A percentile compares a stretch with the other conserved stretches of the same genome.
phyloP scores from a whole-genome alignment of 1,140 invertebrate species.

The Apocrypta bakeri region DNA sequence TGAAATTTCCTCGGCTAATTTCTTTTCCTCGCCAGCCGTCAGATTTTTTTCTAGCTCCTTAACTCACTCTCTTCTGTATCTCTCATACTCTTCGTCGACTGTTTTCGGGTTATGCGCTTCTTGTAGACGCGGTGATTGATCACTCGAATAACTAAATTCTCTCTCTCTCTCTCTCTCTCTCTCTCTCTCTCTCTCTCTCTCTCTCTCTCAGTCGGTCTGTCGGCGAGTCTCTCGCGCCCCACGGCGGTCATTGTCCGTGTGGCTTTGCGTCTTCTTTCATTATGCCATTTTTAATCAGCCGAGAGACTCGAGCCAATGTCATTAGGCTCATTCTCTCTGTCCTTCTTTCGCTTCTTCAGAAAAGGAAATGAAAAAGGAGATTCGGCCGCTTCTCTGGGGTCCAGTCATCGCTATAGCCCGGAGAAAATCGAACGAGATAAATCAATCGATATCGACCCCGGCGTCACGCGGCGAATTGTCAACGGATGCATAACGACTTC shows the following conservation, averaged over 20 bases:
- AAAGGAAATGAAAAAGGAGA: constrained; percentile 40
- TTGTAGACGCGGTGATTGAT: constrained; percentile 68
- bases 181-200: constrained; percentile 47
- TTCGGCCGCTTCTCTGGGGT: constrained; percentile 14
- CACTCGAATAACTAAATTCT: constrained; percentile 64
- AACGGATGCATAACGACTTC: constrained; percentile 47
- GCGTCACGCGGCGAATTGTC: constrained; percentile 59
- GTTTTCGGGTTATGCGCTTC: constrained; percentile 63
- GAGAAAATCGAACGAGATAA: constrained; percentile 64
- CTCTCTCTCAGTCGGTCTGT: constrained; percentile 2
- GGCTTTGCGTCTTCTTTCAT: constrained; percentile 64
- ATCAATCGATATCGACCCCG: constrained; percentile 67
- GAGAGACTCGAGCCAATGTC: constrained; percentile 54
- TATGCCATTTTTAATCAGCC: constrained; percentile 71
- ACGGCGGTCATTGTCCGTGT: constrained; percentile 58
- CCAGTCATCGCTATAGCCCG: constrained; percentile 47
- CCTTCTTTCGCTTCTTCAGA: not conserved
- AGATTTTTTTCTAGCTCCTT: constrained; percentile 21
- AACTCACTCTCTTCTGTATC: constrained; percentile 1
- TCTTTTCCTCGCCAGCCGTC: constrained; percentile 2
- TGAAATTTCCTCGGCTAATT: constrained; percentile 20
- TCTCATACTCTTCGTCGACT: constrained; percentile 25
- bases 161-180: constrained; percentile 44
- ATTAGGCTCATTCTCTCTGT: constrained; percentile 52
- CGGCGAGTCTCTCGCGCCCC: constrained; percentile 38